phyloP scores from a whole-genome alignment of 2,888 invertebrate species.

The Spisula solida region DNA sequence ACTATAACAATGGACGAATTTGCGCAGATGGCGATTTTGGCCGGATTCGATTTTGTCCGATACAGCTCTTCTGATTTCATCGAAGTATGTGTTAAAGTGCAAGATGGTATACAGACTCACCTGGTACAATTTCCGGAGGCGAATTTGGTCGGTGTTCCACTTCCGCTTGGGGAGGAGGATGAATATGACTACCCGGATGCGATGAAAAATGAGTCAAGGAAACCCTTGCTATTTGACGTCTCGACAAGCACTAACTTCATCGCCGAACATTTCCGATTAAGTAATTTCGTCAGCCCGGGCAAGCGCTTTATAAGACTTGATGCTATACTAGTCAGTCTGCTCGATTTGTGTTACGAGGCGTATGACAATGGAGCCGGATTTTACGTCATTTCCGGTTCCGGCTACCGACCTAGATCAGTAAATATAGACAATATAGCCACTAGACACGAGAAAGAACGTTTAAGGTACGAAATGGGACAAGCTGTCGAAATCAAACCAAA shows the following conservation, averaged over 20 bases:
- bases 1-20: constrained; percentile 42
- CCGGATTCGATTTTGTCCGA: constrained; percentile 73
- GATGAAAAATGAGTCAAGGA: constrained; percentile 60
- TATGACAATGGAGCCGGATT: constrained; percentile 54
- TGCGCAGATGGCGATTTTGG: constrained; percentile 65
- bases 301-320: constrained; percentile 73
- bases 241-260: constrained; percentile 54
- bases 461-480: constrained; percentile 71
- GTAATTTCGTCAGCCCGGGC: constrained; percentile 62
- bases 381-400: constrained; percentile 63
- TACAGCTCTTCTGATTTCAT: constrained; percentile 51
- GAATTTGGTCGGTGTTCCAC: constrained; percentile 64
- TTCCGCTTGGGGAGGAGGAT: constrained; percentile 59
- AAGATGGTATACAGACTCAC: constrained; percentile 67
- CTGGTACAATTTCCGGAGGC: constrained; percentile 67
- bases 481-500: constrained; percentile 72
- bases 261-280: constrained; percentile 64
- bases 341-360: constrained; percentile 70
- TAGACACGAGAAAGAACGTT: constrained; percentile 68
- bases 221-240: constrained; percentile 64
- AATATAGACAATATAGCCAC: constrained; percentile 71
- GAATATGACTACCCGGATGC: constrained; percentile 68
- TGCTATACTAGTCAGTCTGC: constrained; percentile 63
- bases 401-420: constrained; percentile 69
- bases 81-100: constrained; percentile 72